phyloP scores from a whole-genome alignment of 2,797 vertebrate species.

The Yasuhikotakia modesta region DNA sequence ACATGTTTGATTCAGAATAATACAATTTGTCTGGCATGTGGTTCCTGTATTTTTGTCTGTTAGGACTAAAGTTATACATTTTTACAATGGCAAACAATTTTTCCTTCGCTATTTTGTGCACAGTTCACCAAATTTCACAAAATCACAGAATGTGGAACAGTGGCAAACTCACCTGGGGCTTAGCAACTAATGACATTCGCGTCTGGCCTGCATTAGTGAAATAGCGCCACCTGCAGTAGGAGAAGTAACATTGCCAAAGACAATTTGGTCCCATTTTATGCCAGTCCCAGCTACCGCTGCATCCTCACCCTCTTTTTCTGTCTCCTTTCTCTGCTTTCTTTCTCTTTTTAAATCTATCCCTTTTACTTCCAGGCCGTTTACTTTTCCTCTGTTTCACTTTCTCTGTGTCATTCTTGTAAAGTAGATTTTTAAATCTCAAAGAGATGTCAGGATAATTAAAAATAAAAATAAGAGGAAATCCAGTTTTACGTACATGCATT shows the following conservation, averaged over 20 bases:
- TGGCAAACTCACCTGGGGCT: constrained; percentile 99
- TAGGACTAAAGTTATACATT: not conserved
- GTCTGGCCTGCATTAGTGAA: constrained; percentile 99
- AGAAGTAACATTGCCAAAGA: constrained; percentile 99
- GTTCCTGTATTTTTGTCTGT: not conserved
- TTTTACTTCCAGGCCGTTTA: constrained; percentile 71
- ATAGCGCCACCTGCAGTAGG: constrained; percentile 99
- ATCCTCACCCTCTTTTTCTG: constrained; percentile 71
- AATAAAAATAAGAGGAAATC: too few relatives aligned
- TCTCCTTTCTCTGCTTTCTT: constrained; percentile 57
- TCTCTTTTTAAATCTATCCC: constrained; percentile 50
- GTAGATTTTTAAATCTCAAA: too few relatives aligned
- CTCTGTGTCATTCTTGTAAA: too few relatives aligned
- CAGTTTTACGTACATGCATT: too few relatives aligned
- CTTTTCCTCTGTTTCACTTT: constrained; percentile 28
- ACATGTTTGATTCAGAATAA: not conserved
- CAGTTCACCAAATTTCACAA: constrained; percentile 60
- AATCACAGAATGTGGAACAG: constrained; percentile 96
- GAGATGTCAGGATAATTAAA: too few relatives aligned
- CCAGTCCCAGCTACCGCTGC: constrained; percentile 74
- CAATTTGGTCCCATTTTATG: constrained; percentile 93
- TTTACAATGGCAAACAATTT: not conserved
- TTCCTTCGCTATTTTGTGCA: constrained; percentile 21
- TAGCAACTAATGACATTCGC: constrained; percentile 99
- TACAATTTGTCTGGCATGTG: not conserved